Evolutionary conservation across 1,140 invertebrate species (phyloP).

Genomic region (Drosophila parvula): DNA sequence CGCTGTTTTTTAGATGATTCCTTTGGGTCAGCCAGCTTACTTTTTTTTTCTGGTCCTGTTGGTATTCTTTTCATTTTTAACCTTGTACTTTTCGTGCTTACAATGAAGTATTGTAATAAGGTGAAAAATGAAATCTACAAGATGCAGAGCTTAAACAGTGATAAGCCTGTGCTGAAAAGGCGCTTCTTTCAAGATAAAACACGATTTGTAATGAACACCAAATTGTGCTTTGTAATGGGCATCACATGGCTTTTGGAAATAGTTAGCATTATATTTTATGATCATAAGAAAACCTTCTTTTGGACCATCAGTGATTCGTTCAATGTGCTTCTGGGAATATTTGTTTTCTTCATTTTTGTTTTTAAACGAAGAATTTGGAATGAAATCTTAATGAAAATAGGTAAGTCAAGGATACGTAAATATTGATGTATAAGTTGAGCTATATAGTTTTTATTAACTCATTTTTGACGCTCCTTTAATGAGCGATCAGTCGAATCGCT

Average conservation of each 20-base stretch:
- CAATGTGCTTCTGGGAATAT: constrained; percentile 87
- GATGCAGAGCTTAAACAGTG: constrained; percentile 85
- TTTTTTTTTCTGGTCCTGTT: constrained; percentile 88
- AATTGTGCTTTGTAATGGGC: constrained; percentile 91
- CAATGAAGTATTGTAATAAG: constrained; percentile 87
- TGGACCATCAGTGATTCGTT: constrained; percentile 86
- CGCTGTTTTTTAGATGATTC: constrained; percentile 59
- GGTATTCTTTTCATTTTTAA: constrained; percentile 87
- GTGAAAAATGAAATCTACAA: constrained; percentile 89
- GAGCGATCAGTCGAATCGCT: too few relatives aligned
- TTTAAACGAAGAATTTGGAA: constrained; percentile 87
- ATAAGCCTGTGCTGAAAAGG: constrained; percentile 84
- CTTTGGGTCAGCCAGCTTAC: constrained; percentile 84
- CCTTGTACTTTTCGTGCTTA: constrained; percentile 88
- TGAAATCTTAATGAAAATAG: constrained; percentile 85
- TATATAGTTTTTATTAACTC: too few relatives aligned
- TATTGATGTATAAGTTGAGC: too few relatives aligned
- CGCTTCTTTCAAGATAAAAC: constrained; percentile 87
- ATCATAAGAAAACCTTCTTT: constrained; percentile 84
- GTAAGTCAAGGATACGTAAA: constrained; percentile 63
- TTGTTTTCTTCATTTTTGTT: constrained; percentile 88
- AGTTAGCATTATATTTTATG: constrained; percentile 85
- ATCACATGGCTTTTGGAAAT: constrained; percentile 89
- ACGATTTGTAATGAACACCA: constrained; percentile 88
- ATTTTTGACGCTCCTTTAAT: too few relatives aligned